Percentiles rank a stretch among this genome's conserved stretches.
Evolutionary conservation across 1,140 invertebrate genomes (phyloP).

Genomic region (Phymastichus coffea): DNA sequence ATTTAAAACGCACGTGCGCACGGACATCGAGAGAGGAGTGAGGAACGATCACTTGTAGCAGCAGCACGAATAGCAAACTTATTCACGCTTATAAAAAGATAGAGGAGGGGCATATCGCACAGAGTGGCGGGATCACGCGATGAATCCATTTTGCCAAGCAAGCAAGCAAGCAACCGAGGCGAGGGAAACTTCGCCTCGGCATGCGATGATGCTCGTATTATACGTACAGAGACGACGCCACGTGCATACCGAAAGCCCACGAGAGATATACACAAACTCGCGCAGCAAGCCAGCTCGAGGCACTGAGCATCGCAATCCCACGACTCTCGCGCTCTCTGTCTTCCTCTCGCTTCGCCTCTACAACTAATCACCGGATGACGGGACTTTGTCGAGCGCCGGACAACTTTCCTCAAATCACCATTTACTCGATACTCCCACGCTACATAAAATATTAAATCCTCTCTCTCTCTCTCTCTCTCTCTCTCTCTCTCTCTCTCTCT

Average conservation of each 20-base stretch:
- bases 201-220: too few relatives aligned
- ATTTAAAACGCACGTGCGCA: neutral
- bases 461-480: slow-evolving; percentile 28
- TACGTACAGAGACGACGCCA: neutral
- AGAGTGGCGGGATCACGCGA: slow-evolving; percentile 8
- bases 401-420: too few relatives aligned
- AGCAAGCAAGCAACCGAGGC: neutral
- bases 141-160: neutral
- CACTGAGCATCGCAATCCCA: neutral
- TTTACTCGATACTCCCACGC: too few relatives aligned
- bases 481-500: neutral
- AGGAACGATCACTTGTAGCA: too few relatives aligned
- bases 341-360: slow-evolving; percentile 7
- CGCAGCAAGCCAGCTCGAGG: neutral
- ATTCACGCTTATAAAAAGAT: neutral
- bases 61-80: neutral
- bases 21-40: too few relatives aligned
- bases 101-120: neutral
- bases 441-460: too few relatives aligned
- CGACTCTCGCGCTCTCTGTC: slow-evolving; percentile 9
- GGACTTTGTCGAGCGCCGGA: too few relatives aligned
- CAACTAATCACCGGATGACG: slow-evolving; percentile 6
- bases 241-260: neutral
- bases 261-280: neutral
- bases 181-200: neutral